Conservation (phyloP, 2,113 vertebrate species). For the Otolemur garnettii region DNA sequence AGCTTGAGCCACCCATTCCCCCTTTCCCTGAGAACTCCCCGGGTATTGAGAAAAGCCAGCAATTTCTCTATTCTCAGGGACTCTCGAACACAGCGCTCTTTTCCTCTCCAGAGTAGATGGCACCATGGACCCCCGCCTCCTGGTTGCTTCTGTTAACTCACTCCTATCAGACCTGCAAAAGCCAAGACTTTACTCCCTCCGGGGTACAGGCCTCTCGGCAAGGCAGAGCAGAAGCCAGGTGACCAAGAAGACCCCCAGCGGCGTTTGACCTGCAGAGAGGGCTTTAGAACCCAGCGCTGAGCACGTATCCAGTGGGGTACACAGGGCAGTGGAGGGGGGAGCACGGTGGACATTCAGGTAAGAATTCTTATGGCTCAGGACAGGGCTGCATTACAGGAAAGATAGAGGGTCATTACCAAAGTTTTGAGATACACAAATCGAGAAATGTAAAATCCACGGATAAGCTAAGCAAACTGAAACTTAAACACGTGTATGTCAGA, state of each 20-base stretch:
- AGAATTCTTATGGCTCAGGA: neutral
- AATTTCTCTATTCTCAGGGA: neutral
- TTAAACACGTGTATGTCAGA: no score
- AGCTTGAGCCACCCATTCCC: neutral
- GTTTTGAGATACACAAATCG: no score
- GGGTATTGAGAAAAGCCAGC: neutral
- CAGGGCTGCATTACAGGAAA: neutral
- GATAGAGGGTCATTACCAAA: no score
- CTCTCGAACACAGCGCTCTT: neutral
- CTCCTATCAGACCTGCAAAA: neutral
- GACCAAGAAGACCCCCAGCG: neutral
- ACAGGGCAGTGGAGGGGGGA: neutral
- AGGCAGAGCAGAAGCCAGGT: neutral
- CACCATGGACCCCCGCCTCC: neutral
- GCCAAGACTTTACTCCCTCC: neutral
- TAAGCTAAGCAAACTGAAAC: no score
- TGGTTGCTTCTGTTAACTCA: neutral
- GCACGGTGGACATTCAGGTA: fast-evolving
- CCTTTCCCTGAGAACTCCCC: neutral
- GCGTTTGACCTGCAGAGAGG: neutral
- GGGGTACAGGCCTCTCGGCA: neutral
- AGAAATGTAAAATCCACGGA: no score
- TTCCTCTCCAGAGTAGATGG: neutral
- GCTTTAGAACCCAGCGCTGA: neutral
- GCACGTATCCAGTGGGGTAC: neutral